Evolutionary conservation across 37 sponge, comb jelly and placozoan species (phyloP).

Genomic region (Beroe ovata): DNA sequence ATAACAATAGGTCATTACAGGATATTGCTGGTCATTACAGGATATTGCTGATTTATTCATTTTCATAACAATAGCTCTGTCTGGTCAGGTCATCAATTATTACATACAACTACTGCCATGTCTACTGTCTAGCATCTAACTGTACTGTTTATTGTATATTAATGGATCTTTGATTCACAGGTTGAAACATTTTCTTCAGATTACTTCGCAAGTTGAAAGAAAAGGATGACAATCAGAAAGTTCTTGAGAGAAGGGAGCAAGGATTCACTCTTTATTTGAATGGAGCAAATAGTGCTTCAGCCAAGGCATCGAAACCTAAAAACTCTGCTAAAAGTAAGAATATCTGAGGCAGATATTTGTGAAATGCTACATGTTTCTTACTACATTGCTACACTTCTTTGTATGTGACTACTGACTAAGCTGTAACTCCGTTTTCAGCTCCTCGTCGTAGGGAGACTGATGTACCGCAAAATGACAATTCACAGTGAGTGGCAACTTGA

Average conservation of each 20-base stretch:
- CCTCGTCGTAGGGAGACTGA: slow-evolving; percentile 1
- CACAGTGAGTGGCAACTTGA: not conserved
- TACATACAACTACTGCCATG: too few species aligned
- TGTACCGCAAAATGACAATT: not conserved
- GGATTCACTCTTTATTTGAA: slow-evolving; percentile 93
- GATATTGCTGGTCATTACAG: not conserved
- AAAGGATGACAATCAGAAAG: slow-evolving; percentile 73
- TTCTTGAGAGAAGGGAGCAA: slow-evolving; percentile 84
- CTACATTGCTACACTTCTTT: not conserved
- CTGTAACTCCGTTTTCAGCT: slow-evolving; percentile 52
- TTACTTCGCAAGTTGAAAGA: slow-evolving; percentile 77
- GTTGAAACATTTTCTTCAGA: slow-evolving; percentile 62
- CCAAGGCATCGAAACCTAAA: not conserved
- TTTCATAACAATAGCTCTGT: too few species aligned
- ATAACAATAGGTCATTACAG: too few species aligned
- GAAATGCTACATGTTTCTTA: not conserved
- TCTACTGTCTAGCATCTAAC: too few species aligned
- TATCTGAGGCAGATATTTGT: not conserved
- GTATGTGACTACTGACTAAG: too few species aligned
- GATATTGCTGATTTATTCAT: not conserved
- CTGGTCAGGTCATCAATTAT: too few species aligned
- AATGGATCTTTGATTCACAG: not conserved
- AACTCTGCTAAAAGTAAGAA: slow-evolving; percentile 52
- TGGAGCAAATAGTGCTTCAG: slow-evolving; percentile 77
- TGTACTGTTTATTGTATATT: not conserved